Evolutionary conservation across 92 coral and sea anemone genomes (phyloP).

Genomic region (Bergia puertoricense): DNA sequence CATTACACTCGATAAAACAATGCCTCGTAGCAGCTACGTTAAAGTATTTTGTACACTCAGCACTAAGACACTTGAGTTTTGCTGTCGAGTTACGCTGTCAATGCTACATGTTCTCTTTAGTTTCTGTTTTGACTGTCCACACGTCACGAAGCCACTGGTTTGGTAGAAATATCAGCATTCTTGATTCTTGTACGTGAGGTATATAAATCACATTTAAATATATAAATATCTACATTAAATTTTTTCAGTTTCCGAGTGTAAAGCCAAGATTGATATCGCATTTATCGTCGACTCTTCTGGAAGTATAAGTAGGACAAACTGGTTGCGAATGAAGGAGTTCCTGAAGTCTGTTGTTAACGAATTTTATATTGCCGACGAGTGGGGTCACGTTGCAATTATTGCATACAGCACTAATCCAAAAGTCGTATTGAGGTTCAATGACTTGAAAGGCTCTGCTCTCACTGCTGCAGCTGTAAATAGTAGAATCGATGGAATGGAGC

Average conservation of each 20-base stretch:
- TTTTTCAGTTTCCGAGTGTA: slow-evolving; percentile 21
- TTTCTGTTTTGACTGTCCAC: too few relatives aligned
- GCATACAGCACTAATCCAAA: slow-evolving; percentile 14
- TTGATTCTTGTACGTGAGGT: too few relatives aligned
- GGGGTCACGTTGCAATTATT: slow-evolving; percentile 25
- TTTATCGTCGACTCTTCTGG: slow-evolving; percentile 38
- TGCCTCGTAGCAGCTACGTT: too few relatives aligned
- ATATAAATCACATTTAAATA: too few relatives aligned
- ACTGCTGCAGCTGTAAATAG: neutral
- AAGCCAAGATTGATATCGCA: slow-evolving; percentile 35
- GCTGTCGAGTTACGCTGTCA: too few relatives aligned
- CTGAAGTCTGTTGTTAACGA: slow-evolving; percentile 26
- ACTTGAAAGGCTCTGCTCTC: slow-evolving; percentile 18
- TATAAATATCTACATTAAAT: neutral
- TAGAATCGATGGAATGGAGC: neutral
- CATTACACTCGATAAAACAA: too few relatives aligned
- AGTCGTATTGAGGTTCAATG: slow-evolving; percentile 28
- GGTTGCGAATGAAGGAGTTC: slow-evolving; percentile 8
- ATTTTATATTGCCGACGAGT: slow-evolving; percentile 8
- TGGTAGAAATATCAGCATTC: too few relatives aligned
- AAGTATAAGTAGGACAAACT: slow-evolving; percentile 17
- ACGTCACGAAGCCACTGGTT: too few relatives aligned
- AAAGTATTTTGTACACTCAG: too few relatives aligned
- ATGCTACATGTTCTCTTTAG: too few relatives aligned
- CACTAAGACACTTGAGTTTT: too few relatives aligned